A percentile compares a stretch with the other conserved stretches of the same genome.
Evolutionary conservation across 1,140 invertebrate species (phyloP).

Genomic region (Dreissena rostriformis): DNA sequence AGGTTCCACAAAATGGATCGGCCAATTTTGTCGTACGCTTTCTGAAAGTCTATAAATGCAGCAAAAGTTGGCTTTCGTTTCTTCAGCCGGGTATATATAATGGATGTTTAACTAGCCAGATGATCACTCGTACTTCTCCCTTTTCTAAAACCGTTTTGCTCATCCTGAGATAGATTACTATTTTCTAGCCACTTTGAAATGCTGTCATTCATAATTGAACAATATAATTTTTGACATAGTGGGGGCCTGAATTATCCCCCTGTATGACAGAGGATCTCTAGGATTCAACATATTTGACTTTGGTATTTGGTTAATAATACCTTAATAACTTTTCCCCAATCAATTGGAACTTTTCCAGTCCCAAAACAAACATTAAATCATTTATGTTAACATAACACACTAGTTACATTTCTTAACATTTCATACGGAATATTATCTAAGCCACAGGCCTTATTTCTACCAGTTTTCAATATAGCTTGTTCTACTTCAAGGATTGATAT

Average conservation of each 20-base stretch:
- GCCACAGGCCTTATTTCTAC: conserved; percentile 24
- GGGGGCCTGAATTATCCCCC: conserved; percentile 35
- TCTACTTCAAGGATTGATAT: conserved; percentile 36
- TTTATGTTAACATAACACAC: conserved; percentile 8
- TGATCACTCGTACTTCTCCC: conserved; percentile 36
- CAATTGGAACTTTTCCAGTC: conserved; percentile 22
- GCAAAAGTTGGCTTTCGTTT: conserved; percentile 23
- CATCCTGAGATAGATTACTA: conserved; percentile 10
- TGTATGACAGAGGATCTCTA: conserved; percentile 25
- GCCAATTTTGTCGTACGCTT: conserved; percentile 34
- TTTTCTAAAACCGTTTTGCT: conserved; percentile 45
- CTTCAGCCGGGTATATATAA: conserved; percentile 29
- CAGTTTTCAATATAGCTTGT: conserved; percentile 20
- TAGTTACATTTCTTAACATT: conserved; percentile 17
- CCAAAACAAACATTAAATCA: conserved; percentile 29
- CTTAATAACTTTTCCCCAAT: conserved; percentile 30
- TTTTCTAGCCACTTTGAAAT: conserved; percentile 28
- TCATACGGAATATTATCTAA: conserved; percentile 24
- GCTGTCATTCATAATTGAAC: conserved; percentile 48
- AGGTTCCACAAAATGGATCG: conserved; percentile 30
- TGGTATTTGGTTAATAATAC: conserved; percentile 32
- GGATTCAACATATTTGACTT: conserved; percentile 27
- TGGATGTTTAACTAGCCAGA: conserved; percentile 22
- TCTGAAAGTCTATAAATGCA: conserved; percentile 48
- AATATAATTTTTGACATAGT: conserved; percentile 38